Conservation (phyloP, 2,113 vertebrate species). For the Gavia stellata region DNA sequence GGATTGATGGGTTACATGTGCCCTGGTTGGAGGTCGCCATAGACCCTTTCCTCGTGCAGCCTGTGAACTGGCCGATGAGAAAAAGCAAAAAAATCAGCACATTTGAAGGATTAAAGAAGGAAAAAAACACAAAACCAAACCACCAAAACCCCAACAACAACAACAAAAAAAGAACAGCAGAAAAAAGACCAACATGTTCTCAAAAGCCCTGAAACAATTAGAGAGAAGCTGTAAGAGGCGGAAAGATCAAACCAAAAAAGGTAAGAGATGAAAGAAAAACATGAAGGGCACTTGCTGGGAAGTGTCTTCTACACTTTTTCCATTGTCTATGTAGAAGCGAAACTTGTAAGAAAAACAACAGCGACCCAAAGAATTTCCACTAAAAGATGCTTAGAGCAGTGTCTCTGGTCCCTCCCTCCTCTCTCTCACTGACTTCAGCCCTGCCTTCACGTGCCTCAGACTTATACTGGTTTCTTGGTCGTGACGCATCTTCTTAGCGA, state of each 20-base stretch:
- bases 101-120: not conserved
- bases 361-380: slow-evolving; percentile 62
- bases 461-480: not conserved
- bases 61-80: not conserved
- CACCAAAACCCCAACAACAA: not conserved
- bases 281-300: slow-evolving; percentile 70
- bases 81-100: not conserved
- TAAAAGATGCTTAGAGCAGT: slow-evolving; percentile 54
- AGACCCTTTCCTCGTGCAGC: not conserved
- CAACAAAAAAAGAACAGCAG: not conserved
- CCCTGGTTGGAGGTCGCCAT: not conserved
- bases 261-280: slow-evolving; percentile 65
- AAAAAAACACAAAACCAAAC: accelerated
- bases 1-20: not conserved
- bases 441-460: slow-evolving; percentile 32
- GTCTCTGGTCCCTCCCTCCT: slow-evolving; percentile 20
- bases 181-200: not conserved
- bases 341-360: slow-evolving; percentile 69
- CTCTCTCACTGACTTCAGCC: not conserved
- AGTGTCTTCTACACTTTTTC: slow-evolving; percentile 75
- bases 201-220: slow-evolving; percentile 25
- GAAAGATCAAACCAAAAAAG: slow-evolving; percentile 65
- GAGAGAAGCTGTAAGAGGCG: not conserved
- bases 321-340: slow-evolving; percentile 63
- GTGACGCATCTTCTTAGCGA: slow-evolving; percentile 32